Conservation (phyloP, 2,888 invertebrate genomes). For the Acanthopleura granulata region DNA sequence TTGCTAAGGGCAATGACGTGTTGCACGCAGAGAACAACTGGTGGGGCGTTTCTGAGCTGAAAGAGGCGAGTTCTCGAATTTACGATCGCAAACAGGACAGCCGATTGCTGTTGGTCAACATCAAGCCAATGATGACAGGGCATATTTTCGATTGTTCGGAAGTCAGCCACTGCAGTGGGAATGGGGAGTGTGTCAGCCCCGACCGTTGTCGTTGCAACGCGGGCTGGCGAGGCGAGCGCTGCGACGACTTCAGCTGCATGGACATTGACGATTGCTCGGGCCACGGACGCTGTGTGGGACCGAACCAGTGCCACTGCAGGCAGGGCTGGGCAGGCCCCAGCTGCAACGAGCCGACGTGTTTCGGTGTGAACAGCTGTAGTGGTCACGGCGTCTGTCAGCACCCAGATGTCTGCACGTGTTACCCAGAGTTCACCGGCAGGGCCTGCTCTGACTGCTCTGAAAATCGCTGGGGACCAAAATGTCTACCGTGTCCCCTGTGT, state of each 20-base stretch:
- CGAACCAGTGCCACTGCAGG: constrained; percentile 37
- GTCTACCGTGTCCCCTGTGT: constrained; percentile 22
- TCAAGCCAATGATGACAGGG: constrained; percentile 28
- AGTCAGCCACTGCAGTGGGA: constrained; percentile 31
- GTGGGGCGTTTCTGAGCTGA: constrained; percentile 32
- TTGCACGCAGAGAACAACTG: constrained; percentile 32
- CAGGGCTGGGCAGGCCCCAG: constrained; percentile 34
- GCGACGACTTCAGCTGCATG: constrained; percentile 31
- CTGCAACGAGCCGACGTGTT: constrained; percentile 35
- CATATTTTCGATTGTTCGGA: constrained; percentile 31
- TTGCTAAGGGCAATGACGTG: constrained; percentile 22
- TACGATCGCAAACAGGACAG: constrained; percentile 27
- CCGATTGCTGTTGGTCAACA: constrained; percentile 23
- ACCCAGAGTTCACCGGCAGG: neutral
- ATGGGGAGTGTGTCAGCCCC: constrained; percentile 35
- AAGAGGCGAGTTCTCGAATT: constrained; percentile 23
- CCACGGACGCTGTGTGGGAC: constrained; percentile 38
- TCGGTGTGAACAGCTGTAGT: constrained; percentile 30
- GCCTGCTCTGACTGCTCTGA: constrained; percentile 24
- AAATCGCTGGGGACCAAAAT: constrained; percentile 21
- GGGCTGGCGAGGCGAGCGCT: constrained; percentile 32
- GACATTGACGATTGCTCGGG: constrained; percentile 35
- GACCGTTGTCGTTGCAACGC: constrained; percentile 33
- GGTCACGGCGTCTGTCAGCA: constrained; percentile 32
- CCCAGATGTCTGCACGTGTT: constrained; percentile 33